Evolutionary conservation across 2,888 invertebrate species (phyloP).

Genomic region (Epirrhoe alternata): DNA sequence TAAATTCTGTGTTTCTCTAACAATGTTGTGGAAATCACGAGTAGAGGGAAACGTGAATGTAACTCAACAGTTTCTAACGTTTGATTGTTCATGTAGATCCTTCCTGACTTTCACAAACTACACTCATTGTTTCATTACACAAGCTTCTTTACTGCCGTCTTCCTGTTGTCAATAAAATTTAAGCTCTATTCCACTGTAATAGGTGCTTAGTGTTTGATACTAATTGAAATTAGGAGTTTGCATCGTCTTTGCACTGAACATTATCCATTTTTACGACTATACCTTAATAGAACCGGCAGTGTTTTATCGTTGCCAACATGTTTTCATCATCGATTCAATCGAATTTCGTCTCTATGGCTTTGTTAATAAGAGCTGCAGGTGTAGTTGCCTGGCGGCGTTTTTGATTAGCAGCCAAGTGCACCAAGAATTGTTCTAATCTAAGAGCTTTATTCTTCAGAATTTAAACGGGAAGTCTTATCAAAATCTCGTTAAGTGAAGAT

Average conservation of each 20-base stretch:
- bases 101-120: slow-evolving; percentile 36
- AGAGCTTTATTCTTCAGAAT: slow-evolving; percentile 43
- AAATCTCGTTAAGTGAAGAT: slow-evolving; percentile 49
- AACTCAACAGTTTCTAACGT: slow-evolving; percentile 26
- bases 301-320: slow-evolving; percentile 47
- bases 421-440: slow-evolving; percentile 59
- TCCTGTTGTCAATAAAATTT: slow-evolving; percentile 14
- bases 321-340: slow-evolving; percentile 28
- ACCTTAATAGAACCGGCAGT: slow-evolving; percentile 63
- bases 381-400: slow-evolving; percentile 47
- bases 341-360: slow-evolving; percentile 44
- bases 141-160: slow-evolving; percentile 13
- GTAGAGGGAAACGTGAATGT: slow-evolving; percentile 25
- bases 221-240: slow-evolving; percentile 43
- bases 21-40: slow-evolving; percentile 1
- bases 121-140: slow-evolving; percentile 34
- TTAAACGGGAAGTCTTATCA: slow-evolving; percentile 45
- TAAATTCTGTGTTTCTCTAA: neutral
- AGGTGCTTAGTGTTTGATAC: slow-evolving; percentile 24
- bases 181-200: slow-evolving; percentile 31
- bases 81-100: slow-evolving; percentile 39
- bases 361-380: slow-evolving; percentile 37
- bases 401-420: slow-evolving; percentile 59
- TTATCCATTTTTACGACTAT: slow-evolving; percentile 70
- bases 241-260: slow-evolving; percentile 62